Evolutionary conservation across 2,888 invertebrate species (phyloP).

Genomic region (Andrena bicolor): DNA sequence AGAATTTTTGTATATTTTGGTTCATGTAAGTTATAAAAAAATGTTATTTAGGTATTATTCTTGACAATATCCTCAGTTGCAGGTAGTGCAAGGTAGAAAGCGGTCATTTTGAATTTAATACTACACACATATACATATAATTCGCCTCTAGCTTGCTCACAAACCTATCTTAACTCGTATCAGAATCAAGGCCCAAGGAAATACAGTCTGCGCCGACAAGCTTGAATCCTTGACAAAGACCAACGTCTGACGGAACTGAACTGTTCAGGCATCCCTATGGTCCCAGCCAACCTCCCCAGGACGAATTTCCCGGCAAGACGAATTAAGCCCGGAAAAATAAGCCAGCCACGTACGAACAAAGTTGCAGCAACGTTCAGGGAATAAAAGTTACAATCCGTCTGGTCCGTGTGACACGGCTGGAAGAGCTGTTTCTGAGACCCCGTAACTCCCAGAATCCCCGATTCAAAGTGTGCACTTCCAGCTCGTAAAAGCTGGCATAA

Average conservation of each 20-base stretch:
- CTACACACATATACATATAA: too few species aligned
- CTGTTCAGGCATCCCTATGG: neutral
- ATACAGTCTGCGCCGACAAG: neutral
- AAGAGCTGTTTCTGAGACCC: conserved; percentile 60
- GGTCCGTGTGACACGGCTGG: conserved; percentile 47
- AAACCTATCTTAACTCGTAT: neutral
- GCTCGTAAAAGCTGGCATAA: conserved; percentile 81
- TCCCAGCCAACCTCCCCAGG: neutral
- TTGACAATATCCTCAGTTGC: too few species aligned
- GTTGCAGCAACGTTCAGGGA: conserved; percentile 54
- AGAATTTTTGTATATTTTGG: too few species aligned
- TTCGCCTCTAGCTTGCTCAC: too few species aligned
- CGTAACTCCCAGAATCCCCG: conserved; percentile 71
- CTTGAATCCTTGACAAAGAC: neutral
- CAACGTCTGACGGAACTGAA: neutral
- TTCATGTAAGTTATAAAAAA: too few species aligned
- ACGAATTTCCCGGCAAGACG: conserved; percentile 38
- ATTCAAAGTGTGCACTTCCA: conserved; percentile 79
- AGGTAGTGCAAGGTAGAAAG: too few species aligned
- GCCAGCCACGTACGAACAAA: conserved; percentile 62
- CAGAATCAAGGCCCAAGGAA: neutral
- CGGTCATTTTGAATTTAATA: too few species aligned
- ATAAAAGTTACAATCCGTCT: conserved; percentile 68
- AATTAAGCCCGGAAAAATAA: conserved; percentile 61
- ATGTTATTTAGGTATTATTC: too few species aligned